These are phyloP conservation scores for Perizoma flavofasciatum DNA, from an alignment of 2,888 invertebrate genomes.

Conservation along the genomic window DNA sequence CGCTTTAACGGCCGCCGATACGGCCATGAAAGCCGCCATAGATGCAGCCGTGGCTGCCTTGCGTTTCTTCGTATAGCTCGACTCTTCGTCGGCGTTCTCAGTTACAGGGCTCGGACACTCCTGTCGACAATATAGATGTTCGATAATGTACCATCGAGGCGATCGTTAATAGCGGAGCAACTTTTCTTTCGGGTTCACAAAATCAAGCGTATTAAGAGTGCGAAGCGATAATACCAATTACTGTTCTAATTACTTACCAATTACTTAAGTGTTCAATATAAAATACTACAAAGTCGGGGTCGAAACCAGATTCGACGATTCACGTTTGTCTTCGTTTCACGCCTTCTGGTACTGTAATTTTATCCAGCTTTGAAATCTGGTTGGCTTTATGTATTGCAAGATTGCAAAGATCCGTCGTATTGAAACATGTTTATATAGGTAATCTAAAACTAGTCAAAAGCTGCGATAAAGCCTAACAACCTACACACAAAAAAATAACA, in stretches of 20 bases:
- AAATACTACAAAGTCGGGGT: too few relatives aligned
- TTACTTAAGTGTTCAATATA: too few relatives aligned
- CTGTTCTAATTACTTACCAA: too few relatives aligned
- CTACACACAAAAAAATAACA: not conserved
- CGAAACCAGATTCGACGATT: too few relatives aligned
- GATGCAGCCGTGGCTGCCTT: conserved; percentile 15
- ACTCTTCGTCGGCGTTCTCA: conserved; percentile 8
- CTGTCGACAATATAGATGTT: conserved; percentile 19
- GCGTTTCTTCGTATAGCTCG: conserved; percentile 22
- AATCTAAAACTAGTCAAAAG: conserved; percentile 4
- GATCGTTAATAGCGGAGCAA: not conserved
- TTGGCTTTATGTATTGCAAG: too few relatives aligned
- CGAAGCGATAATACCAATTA: too few relatives aligned
- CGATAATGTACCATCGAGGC: conserved; percentile 5
- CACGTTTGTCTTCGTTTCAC: too few relatives aligned
- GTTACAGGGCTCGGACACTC: conserved; percentile 10
- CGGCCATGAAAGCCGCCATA: conserved; percentile 4
- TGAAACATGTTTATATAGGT: too few relatives aligned
- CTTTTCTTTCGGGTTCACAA: not conserved
- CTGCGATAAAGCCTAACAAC: conserved; percentile 4
- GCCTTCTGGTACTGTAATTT: too few relatives aligned
- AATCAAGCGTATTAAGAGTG: not conserved
- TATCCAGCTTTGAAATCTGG: too few relatives aligned
- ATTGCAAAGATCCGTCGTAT: too few relatives aligned
- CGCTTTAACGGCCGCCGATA: conserved; percentile 11